phyloP scores from a whole-genome alignment of 2,888 invertebrate genomes.

The Apodemia zela region DNA sequence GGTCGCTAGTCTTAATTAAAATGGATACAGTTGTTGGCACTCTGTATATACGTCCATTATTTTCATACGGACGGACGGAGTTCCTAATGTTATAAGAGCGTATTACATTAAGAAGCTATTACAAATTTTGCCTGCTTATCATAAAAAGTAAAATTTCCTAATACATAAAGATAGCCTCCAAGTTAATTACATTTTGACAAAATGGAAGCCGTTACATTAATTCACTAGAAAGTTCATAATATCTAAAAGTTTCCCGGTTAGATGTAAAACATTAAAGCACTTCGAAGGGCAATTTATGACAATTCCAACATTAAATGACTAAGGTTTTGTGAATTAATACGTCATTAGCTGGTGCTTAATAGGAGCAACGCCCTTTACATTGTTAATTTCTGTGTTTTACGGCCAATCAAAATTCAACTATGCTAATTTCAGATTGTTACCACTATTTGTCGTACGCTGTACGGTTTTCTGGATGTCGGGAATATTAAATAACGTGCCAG shows the following conservation, averaged over 20 bases:
- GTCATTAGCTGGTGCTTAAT: conserved; percentile 58
- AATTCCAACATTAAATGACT: conserved; percentile 49
- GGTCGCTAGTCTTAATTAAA: no score
- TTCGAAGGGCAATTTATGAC: conserved; percentile 45
- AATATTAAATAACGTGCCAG: conserved; percentile 28
- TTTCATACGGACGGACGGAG: no score
- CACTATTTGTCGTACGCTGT: conserved; percentile 24
- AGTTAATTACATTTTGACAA: background rate
- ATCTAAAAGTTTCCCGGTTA: conserved; percentile 22
- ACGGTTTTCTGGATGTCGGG: conserved; percentile 24
- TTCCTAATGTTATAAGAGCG: no score
- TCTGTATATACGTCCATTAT: no score
- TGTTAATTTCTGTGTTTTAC: conserved; percentile 49
- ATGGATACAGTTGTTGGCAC: no score
- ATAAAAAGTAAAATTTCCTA: no score
- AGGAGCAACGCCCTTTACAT: conserved; percentile 28
- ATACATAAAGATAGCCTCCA: background rate
- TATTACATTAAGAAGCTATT: no score
- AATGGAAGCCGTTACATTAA: conserved; percentile 15
- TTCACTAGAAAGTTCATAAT: conserved; percentile 20
- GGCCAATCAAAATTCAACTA: conserved; percentile 74
- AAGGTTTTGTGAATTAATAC: conserved; percentile 63
- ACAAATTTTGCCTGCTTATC: no score
- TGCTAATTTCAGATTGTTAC: conserved; percentile 57
- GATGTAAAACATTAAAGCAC: conserved; percentile 40